These are phyloP conservation scores for Pogoniulus pusillus DNA, from an alignment of 2,797 vertebrate genomes.

Conservation along the genomic window DNA sequence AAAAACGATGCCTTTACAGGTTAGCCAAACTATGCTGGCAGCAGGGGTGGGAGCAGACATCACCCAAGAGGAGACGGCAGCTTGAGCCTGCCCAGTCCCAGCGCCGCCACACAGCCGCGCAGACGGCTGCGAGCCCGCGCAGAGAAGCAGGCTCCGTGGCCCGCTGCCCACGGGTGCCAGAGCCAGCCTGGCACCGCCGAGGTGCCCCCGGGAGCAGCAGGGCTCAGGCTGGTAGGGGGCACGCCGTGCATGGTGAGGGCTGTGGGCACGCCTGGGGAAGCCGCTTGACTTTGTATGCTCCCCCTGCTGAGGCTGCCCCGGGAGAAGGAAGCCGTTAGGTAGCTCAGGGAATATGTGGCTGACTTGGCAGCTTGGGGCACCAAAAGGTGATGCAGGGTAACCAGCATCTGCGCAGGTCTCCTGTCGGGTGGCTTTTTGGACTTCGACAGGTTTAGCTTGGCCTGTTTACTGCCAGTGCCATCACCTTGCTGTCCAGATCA, in stretches of 20 bases:
- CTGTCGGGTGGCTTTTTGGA: background rate
- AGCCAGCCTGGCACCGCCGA: fast-evolving
- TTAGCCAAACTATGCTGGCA: background rate
- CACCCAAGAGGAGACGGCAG: background rate
- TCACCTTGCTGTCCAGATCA: background rate
- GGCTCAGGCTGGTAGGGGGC: fast-evolving
- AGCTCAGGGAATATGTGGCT: fast-evolving
- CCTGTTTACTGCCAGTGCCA: background rate
- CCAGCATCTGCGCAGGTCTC: background rate
- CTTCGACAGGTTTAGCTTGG: background rate
- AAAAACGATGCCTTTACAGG: slow-evolving; percentile 45
- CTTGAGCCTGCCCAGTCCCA: background rate
- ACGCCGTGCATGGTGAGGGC: background rate
- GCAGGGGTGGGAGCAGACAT: background rate
- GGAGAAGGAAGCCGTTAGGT: background rate
- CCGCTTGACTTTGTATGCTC: fast-evolving
- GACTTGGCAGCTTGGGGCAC: background rate
- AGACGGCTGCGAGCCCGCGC: background rate
- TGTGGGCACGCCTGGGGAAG: background rate
- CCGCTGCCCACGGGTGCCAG: background rate
- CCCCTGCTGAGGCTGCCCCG: fast-evolving
- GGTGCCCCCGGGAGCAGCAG: too few relatives aligned
- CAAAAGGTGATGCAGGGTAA: background rate
- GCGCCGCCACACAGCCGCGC: background rate
- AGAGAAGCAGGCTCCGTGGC: background rate